A percentile compares a stretch with the other conserved stretches of the same genome.
Conservation (phyloP, 2,113 vertebrate species). For the Phylloscopus trochilus region DNA sequence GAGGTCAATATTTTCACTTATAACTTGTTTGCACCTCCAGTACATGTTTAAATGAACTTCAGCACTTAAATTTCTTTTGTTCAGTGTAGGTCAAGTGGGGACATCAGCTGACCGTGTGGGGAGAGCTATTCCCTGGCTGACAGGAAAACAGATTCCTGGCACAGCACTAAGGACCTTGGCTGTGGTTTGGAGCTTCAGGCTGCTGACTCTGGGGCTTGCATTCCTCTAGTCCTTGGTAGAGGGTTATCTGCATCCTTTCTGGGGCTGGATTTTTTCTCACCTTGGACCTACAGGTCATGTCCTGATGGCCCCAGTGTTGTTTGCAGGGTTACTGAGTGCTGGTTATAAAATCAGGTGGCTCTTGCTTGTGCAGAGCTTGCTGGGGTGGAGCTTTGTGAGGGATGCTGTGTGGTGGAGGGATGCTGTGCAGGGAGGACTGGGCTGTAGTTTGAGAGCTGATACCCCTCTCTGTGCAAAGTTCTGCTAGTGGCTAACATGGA, state of each 20-base stretch:
- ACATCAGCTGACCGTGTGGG: not conserved
- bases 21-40: not conserved
- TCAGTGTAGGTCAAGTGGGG: not conserved
- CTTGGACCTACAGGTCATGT: fast-evolving
- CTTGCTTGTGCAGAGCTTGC: not conserved
- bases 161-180: not conserved
- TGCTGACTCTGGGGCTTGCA: not conserved
- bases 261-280: not conserved
- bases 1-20: not conserved
- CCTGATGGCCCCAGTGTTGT: fast-evolving
- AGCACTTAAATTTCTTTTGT: not conserved
- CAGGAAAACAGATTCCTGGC: not conserved
- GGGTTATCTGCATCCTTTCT: not conserved
- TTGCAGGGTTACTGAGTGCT: not conserved
- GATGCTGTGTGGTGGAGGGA: not conserved
- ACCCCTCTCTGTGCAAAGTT: not conserved
- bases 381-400: not conserved
- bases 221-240: not conserved
- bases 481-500: fast-evolving
- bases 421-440: not conserved
- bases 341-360: not conserved
- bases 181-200: not conserved
- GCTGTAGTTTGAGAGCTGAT: not conserved
- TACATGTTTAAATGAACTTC: not conserved
- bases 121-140: not conserved